Evolutionary conservation across 2,888 invertebrate genomes (phyloP).

Genomic region (Noctua janthe): DNA sequence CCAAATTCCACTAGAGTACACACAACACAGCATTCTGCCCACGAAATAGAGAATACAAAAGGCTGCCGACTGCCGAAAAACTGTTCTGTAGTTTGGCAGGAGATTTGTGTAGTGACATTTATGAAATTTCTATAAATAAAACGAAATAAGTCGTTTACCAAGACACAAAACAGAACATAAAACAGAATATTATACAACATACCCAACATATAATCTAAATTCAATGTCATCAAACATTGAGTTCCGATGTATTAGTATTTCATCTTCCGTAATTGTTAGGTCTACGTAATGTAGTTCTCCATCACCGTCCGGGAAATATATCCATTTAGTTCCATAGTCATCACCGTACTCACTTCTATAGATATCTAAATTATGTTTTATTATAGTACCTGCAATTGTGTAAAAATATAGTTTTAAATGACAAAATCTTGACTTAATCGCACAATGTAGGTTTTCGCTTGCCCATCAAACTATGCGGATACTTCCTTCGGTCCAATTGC

Average conservation of each 20-base stretch:
- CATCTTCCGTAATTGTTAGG: constrained; percentile 63
- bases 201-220: constrained; percentile 84
- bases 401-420: too few species aligned
- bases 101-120: not conserved
- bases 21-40: not conserved
- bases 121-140: too few species aligned
- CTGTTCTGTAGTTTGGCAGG: not conserved
- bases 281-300: constrained; percentile 77
- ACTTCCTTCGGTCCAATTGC: too few species aligned
- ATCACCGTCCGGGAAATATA: constrained; percentile 85
- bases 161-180: not conserved
- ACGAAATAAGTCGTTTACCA: not conserved
- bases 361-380: constrained; percentile 9
- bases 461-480: too few species aligned
- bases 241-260: constrained; percentile 29
- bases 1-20: not conserved
- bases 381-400: constrained; percentile 42
- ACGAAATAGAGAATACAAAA: not conserved
- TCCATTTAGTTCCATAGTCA: constrained; percentile 84
- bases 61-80: not conserved
- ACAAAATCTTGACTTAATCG: too few species aligned
- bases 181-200: not conserved
- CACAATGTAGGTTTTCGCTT: too few species aligned
- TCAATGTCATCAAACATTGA: constrained; percentile 71
- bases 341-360: constrained; percentile 64